Evolutionary conservation across 2,113 vertebrate species (phyloP).

Genomic region (Kryptolebias marmoratus): DNA sequence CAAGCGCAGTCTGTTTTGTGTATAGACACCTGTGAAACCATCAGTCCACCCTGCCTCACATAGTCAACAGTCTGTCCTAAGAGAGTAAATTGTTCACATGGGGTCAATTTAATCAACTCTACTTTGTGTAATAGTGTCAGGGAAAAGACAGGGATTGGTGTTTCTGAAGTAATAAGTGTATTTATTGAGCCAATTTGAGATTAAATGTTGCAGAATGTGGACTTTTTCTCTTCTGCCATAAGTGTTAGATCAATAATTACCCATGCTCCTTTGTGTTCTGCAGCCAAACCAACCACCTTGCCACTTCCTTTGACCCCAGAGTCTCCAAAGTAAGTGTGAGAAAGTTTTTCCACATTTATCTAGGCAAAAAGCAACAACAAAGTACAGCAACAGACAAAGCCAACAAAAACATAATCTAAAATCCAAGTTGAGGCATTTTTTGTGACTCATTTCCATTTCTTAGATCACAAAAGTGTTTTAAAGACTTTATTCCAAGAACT

Average conservation of each 20-base stretch:
- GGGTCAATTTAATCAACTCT: conserved; percentile 71
- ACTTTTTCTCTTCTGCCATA: conserved; percentile 76
- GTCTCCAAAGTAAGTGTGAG: conserved; percentile 99
- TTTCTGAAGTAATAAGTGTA: conserved; percentile 68
- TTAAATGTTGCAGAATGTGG: conserved; percentile 80
- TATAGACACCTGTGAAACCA: conserved; percentile 70
- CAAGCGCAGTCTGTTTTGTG: conserved; percentile 56
- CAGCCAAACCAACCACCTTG: conserved; percentile 99
- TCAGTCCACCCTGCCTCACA: conserved; percentile 84
- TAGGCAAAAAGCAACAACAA: conserved; percentile 76
- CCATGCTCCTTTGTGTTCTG: conserved; percentile 88
- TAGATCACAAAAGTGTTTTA: conserved; percentile 80
- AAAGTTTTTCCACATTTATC: conserved; percentile 86
- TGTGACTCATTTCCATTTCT: conserved; percentile 87
- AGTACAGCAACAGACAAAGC: conserved; percentile 48
- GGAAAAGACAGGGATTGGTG: conserved; percentile 63
- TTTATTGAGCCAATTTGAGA: conserved; percentile 73
- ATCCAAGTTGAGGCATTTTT: conserved; percentile 87
- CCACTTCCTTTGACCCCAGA: conserved; percentile 99
- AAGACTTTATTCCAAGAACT: conserved; percentile 63
- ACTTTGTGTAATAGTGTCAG: conserved; percentile 42
- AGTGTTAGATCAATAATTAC: conserved; percentile 86
- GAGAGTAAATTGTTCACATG: conserved; percentile 60
- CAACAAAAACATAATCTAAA: conserved; percentile 52
- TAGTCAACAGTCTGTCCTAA: conserved; percentile 71